Conservation (phyloP, 2,888 invertebrate species). For the Agrenia bidenticulata region DNA sequence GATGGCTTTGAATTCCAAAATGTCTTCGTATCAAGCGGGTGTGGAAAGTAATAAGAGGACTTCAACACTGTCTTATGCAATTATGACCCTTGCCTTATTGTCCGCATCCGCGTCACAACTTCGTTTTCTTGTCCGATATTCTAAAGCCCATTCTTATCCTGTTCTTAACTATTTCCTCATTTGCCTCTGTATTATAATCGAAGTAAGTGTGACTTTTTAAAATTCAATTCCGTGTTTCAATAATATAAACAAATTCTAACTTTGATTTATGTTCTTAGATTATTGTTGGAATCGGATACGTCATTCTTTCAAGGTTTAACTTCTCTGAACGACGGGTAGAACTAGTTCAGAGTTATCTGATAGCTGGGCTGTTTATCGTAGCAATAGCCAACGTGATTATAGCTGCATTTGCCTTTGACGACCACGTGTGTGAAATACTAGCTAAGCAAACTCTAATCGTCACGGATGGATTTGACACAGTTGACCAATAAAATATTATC, state of each 20-base stretch:
- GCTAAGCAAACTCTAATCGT: constrained; percentile 6
- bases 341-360: constrained; percentile 47
- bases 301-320: constrained; percentile 46
- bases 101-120: constrained; percentile 52
- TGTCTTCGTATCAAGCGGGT: constrained; percentile 13
- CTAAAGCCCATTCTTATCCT: constrained; percentile 48
- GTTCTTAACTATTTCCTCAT: constrained; percentile 52
- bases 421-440: constrained; percentile 44
- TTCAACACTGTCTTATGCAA: constrained; percentile 46
- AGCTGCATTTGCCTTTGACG: constrained; percentile 50
- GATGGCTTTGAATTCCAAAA: constrained; percentile 14
- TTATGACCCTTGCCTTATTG: constrained; percentile 52
- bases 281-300: constrained; percentile 50
- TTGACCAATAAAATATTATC: constrained; percentile 8
- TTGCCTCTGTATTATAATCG: constrained; percentile 48
- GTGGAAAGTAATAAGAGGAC: constrained; percentile 37
- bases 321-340: constrained; percentile 41
- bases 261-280: constrained; percentile 36
- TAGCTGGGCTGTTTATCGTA: constrained; percentile 50
- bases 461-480: constrained; percentile 6
- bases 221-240: constrained; percentile 8
- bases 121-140: constrained; percentile 48
- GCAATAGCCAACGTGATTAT: constrained; percentile 48
- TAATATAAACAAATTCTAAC: too few species aligned
- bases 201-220: constrained; percentile 38